These are phyloP conservation scores for Lithophane socia DNA, from an alignment of 2,888 invertebrate species.

Conservation along the genomic window DNA sequence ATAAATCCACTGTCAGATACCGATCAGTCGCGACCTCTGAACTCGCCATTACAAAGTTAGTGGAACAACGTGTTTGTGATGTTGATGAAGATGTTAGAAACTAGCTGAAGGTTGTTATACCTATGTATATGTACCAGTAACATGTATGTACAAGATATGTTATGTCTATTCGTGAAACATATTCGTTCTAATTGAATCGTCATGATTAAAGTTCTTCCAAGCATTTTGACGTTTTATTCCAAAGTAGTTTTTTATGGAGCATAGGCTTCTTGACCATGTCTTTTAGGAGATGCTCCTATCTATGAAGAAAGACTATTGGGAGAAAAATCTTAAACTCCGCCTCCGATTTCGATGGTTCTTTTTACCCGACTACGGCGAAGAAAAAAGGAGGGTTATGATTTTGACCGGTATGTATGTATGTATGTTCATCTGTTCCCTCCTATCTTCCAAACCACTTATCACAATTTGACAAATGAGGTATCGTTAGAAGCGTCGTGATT, in stretches of 20 bases:
- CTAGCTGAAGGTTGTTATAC: constrained; percentile 77
- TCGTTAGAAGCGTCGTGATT: too few relatives aligned
- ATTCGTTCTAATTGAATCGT: constrained; percentile 81
- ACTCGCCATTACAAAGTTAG: constrained; percentile 60
- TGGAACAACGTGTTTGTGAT: constrained; percentile 72
- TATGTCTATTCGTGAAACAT: constrained; percentile 66
- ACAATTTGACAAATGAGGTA: too few relatives aligned
- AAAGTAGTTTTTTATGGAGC: background rate
- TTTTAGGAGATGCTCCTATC: background rate
- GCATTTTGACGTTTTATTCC: constrained; percentile 51
- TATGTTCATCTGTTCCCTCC: too few relatives aligned
- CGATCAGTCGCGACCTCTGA: constrained; percentile 30
- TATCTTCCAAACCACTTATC: too few relatives aligned
- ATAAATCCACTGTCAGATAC: background rate
- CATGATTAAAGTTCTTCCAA: constrained; percentile 88
- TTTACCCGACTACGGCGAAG: too few relatives aligned
- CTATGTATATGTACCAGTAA: constrained; percentile 73
- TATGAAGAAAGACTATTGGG: background rate
- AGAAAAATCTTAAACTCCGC: background rate
- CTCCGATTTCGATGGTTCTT: too few relatives aligned
- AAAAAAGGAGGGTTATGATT: too few relatives aligned
- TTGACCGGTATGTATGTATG: too few relatives aligned
- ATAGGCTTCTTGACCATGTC: background rate
- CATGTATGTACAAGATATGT: constrained; percentile 69
- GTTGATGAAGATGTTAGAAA: constrained; percentile 68